phyloP scores from a whole-genome alignment of 2,888 invertebrate genomes.

The Ferrisia virgata region DNA sequence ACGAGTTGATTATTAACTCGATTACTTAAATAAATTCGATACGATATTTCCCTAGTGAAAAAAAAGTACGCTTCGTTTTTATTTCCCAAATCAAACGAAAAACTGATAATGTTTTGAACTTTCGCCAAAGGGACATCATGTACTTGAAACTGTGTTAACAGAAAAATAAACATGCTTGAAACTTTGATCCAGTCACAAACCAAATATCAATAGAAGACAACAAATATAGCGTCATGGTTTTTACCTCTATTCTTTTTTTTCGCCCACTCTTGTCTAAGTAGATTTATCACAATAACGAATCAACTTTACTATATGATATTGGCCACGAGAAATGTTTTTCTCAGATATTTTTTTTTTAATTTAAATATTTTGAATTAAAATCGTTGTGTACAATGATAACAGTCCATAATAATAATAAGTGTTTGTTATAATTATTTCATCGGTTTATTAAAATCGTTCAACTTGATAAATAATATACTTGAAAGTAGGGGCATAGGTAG shows the following conservation, averaged over 20 bases:
- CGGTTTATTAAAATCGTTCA: no score
- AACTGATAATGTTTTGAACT: background rate
- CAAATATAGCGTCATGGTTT: background rate
- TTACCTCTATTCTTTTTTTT: background rate
- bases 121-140: background rate
- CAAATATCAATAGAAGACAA: background rate
- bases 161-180: background rate
- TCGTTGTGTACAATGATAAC: no score
- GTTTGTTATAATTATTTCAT: no score
- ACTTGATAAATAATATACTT: no score
- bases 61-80: background rate
- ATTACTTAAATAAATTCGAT: background rate
- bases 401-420: no score
- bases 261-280: background rate
- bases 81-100: background rate
- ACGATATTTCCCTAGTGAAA: background rate
- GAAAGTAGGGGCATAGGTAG: no score
- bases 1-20: background rate
- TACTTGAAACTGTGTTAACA: background rate
- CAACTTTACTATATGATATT: no score
- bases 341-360: no score
- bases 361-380: no score
- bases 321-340: no score
- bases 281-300: background rate
- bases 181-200: background rate